Percentiles rank a stretch among this genome's conserved stretches.
phyloP scores from a whole-genome alignment of 2,888 invertebrate genomes.

The Phragmatobia fuliginosa region DNA sequence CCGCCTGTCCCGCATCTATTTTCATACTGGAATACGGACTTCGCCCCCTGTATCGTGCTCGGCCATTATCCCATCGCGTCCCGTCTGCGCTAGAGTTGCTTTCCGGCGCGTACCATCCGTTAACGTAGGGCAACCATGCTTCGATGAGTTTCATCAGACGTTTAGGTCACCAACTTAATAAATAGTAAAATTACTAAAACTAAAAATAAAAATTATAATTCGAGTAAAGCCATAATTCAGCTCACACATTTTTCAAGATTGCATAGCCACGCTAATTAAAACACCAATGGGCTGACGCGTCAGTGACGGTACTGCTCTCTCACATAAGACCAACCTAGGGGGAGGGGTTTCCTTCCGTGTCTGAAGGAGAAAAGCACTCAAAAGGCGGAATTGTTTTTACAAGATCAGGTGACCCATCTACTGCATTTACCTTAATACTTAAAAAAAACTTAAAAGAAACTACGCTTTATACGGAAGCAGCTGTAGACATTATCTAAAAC shows the following conservation, averaged over 20 bases:
- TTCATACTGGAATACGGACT: conserved; percentile 60
- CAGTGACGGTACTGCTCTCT: too few species aligned
- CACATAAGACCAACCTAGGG: too few species aligned
- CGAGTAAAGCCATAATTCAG: too few species aligned
- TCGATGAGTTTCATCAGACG: background rate
- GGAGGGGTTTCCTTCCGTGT: too few species aligned
- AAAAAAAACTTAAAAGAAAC: background rate
- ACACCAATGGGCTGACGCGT: too few species aligned
- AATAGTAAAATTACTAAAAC: background rate
- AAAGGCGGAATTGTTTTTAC: too few species aligned
- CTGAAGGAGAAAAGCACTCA: background rate
- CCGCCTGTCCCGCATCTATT: conserved; percentile 42
- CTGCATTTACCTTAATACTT: too few species aligned
- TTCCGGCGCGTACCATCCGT: conserved; percentile 65
- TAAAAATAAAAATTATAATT: too few species aligned
- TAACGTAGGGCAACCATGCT: conserved; percentile 41
- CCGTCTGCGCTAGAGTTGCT: conserved; percentile 61
- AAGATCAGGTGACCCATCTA: too few species aligned
- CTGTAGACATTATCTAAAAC: conserved; percentile 6
- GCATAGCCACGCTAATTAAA: too few species aligned
- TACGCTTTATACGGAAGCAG: background rate
- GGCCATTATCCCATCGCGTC: conserved; percentile 70
- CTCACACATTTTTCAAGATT: too few species aligned
- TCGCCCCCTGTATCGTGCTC: conserved; percentile 59
- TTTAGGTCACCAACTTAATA: background rate